Evolutionary conservation across 2,888 invertebrate genomes (phyloP), one percentile per base, ranked within the genome.

Genomic region (Lordiphosa andalusiaca): DNA sequence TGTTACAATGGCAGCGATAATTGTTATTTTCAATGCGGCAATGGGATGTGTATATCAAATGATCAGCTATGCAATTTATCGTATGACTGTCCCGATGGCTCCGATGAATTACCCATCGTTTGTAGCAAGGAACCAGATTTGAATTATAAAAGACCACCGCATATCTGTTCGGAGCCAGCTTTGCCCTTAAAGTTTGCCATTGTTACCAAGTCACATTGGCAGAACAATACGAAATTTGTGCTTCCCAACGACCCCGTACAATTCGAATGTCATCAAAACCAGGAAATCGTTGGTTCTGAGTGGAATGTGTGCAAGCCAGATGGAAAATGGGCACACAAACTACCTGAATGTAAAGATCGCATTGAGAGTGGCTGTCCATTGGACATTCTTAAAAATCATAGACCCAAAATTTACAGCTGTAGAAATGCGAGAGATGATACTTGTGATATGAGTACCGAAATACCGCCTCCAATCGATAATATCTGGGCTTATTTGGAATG

Each of bases 271-370:
- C 41, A n/a, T 19, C 2, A 9, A 10, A 30, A 9, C 4, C 0
- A 4, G 4, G n/a, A 10, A 0, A 2, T 42, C 3, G 0, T 0
- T 0, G 41, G 50, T 7, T 12, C 6, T 0, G 10, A 16, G 7
- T 67, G 63, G 58, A 63, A 63, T 25, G 67, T 67, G 0, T 67
- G 67, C 6, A 4, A 7, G 3, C 4, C 23, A 1, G 4, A 41
- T 6, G 67, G 68, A 2, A 1, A 3, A 16, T 49, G 49, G 49
- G n/a, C 30, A 1, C 33, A 16, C 10, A 13, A 1, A 0, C 37
- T 49, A n/a, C 21, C 49, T 6, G n/a, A 5, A 44, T 44, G 44
- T 19, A 19, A 19, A 19, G 9, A 7, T 7, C 25, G 9, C 4
- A 4, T 4, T 42, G 1, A 9, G 0, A 2, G 16, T 9, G 42